Evolutionary conservation across 2,797 vertebrate species (phyloP).

Genomic region (Myotis planiceps): DNA sequence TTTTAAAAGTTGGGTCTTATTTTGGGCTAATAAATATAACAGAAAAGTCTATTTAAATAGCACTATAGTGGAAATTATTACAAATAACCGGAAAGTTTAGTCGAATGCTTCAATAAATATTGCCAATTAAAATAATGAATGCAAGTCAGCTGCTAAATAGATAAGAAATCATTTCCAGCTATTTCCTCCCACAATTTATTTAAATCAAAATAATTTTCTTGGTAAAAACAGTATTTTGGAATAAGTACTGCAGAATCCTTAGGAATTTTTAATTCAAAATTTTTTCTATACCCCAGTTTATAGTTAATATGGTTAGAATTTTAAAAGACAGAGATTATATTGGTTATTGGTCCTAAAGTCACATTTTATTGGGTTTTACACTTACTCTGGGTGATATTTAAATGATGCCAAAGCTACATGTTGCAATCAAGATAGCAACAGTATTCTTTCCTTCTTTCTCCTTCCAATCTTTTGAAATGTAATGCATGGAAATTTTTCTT

Average conservation of each 20-base stretch:
- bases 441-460: conserved; percentile 69
- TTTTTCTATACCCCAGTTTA: conserved; percentile 18
- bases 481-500: conserved; percentile 80
- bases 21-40: background rate
- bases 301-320: conserved; percentile 17
- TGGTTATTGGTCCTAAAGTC: conserved; percentile 58
- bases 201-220: conserved; percentile 35
- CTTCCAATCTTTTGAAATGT: conserved; percentile 78
- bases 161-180: conserved; percentile 18
- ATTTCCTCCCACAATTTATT: background rate
- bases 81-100: conserved; percentile 13
- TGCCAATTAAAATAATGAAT: background rate
- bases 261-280: conserved; percentile 40
- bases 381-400: conserved; percentile 73
- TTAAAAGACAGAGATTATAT: conserved; percentile 47
- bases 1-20: background rate
- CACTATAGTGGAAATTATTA: background rate
- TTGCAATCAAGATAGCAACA: conserved; percentile 76
- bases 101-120: background rate
- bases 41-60: conserved; percentile 30
- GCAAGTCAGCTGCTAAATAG: background rate
- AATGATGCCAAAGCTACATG: conserved; percentile 77
- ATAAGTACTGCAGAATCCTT: background rate
- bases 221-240: background rate
- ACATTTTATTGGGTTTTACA: conserved; percentile 67